A percentile compares a stretch with the other conserved stretches of the same genome.
Evolutionary conservation across 1,140 invertebrate genomes (phyloP).

Genomic region (Zaprionus lachaisei): DNA sequence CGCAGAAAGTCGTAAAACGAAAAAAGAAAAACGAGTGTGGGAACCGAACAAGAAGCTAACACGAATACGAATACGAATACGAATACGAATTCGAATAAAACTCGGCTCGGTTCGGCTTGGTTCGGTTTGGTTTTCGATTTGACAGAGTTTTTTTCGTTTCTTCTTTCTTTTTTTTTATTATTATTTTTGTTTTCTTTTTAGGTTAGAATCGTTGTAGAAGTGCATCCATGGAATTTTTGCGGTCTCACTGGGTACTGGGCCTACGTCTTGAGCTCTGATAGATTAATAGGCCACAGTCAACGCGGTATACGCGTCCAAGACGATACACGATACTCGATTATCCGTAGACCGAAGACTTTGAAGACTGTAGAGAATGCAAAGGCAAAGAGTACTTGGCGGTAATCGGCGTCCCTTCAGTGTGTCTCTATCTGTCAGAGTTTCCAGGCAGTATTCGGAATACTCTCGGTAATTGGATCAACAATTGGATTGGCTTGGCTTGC

Average conservation of each 20-base stretch:
- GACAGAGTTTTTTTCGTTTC: not conserved
- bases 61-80: slow-evolving; percentile 9
- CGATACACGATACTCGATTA: not conserved
- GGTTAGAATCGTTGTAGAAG: slow-evolving; percentile 50
- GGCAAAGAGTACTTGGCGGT: not conserved
- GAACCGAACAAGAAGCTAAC: slow-evolving; percentile 56
- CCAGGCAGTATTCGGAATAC: slow-evolving; percentile 29
- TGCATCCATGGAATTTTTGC: slow-evolving; percentile 65
- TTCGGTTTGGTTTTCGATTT: slow-evolving; percentile 18
- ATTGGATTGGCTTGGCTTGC: not conserved
- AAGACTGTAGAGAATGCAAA: no score
- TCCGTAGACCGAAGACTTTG: not conserved
- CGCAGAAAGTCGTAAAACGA: slow-evolving; percentile 63
- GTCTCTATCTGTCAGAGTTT: slow-evolving; percentile 42
- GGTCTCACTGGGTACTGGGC: slow-evolving; percentile 14
- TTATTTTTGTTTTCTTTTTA: slow-evolving; percentile 47
- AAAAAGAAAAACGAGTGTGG: slow-evolving; percentile 68
- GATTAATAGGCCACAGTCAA: slow-evolving; percentile 78
- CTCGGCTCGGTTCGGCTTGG: slow-evolving; percentile 16
- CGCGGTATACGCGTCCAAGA: slow-evolving; percentile 34
- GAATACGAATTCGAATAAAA: slow-evolving; percentile 1
- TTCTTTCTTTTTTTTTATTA: slow-evolving; percentile 19
- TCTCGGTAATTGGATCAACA: slow-evolving; percentile 58
- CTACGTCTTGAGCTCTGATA: slow-evolving; percentile 56
- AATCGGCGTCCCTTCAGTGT: slow-evolving; percentile 13